Evolutionary conservation across 2,113 vertebrate species (phyloP), one percentile per base, ranked within the genome.

Genomic region (Microcebus griseorufus): DNA sequence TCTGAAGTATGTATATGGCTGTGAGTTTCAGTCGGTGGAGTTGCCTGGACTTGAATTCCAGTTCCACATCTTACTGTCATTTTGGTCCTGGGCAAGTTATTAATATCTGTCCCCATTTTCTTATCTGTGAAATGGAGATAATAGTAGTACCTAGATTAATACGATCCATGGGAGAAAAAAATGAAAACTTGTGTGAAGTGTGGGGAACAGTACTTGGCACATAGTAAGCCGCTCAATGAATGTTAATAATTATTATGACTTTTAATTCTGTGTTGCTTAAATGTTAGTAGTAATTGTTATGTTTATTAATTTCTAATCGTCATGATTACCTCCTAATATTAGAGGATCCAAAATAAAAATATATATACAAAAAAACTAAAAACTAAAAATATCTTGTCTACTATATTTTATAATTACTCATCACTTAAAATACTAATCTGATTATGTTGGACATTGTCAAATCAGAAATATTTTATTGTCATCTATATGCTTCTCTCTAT

Each of bases 251-350:
- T 87, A 92, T 64, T 88, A 32, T 75, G 25, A 93, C 88, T 70
- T 93, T 84, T 69, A 72, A 73, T 64, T 91, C 84, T 67, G 23
- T 94, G 20, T 81, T 81, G 53, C 53, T 81, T 85, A 86, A 88
- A 88, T 88, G 22, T 86, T 90, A 95, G 42, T 90, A 96, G 42
- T 45, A 76, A 60, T 85, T 87, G 20, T 73, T 93, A 78, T 5
- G 10, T 10, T 92, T 39, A 51, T 72, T 92, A 67, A 75, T 90
- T 90, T 95, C 60, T 32, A 88, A 42, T 69, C 92, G 0, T 39
- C 85, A 18, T 76, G 25, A 88, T 93, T 93, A 39, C 6, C 34
- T 95, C 80, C 51, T 87, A 58, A 67, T 62, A 92, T 34, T 65
- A 80, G 25, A 87, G 11, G n/a, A 18, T 86, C 10, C 23, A 79